A percentile compares a stretch with the other conserved stretches of the same genome.
Conservation (phyloP, 1,140 invertebrate species). For the Bombus waltoni region DNA sequence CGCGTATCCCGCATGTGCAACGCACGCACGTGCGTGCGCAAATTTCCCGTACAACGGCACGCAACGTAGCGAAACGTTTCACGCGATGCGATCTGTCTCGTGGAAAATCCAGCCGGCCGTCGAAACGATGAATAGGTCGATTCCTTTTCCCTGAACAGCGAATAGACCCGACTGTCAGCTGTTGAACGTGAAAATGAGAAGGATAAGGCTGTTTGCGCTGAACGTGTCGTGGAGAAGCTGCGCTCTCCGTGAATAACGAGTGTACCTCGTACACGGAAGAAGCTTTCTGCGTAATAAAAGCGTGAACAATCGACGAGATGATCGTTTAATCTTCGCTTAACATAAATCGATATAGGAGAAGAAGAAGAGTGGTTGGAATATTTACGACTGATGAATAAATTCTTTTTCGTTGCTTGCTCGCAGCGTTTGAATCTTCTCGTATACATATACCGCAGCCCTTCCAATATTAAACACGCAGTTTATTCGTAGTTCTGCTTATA, state of each 20-base stretch:
- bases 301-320: too few relatives aligned
- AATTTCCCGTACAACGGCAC: not conserved
- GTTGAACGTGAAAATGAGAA: not conserved
- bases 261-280: not conserved
- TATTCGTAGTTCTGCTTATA: too few relatives aligned
- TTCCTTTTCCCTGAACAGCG: not conserved
- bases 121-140: not conserved
- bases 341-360: too few relatives aligned
- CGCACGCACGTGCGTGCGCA: conserved; percentile 36
- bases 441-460: too few relatives aligned
- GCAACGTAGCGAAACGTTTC: not conserved
- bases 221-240: not conserved
- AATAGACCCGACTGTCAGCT: not conserved
- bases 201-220: not conserved
- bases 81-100: not conserved
- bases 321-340: too few relatives aligned
- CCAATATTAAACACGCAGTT: too few relatives aligned
- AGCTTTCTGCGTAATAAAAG: too few relatives aligned
- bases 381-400: too few relatives aligned
- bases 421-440: too few relatives aligned
- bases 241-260: not conserved
- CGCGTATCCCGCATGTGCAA: conserved; percentile 1
- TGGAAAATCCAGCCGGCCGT: not conserved
- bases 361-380: too few relatives aligned
- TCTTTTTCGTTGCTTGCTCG: too few relatives aligned